Base-by-base conservation (phyloP, 2,113 vertebrate genomes). In the Narcine bancroftii region DNA sequence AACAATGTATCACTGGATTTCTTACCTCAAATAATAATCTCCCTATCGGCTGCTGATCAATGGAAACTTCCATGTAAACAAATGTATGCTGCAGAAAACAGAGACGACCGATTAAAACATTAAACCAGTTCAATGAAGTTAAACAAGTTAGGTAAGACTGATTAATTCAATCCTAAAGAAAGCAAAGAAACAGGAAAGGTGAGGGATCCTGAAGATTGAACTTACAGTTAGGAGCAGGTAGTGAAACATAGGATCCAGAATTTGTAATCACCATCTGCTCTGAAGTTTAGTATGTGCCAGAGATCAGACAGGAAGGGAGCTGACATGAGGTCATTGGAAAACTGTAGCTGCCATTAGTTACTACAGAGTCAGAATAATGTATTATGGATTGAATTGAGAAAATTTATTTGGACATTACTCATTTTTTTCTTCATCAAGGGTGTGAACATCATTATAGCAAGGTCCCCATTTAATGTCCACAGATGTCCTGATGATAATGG, bases 1-100 rank as follows among this genome's bases (percentile, higher is more conserved):
- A 63, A 45, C 39, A 69, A 66, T 36, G 6, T 66, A 29, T 65
- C 26, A 45, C 19, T 47, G 10, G 36, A 10, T 50, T 10, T 39
- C 93, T 93, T 94, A 99, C 97, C 96, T 99, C 96, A 95, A 99
- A 97, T 85, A 98, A 75, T 92, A 99, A 92, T 94, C 95, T 97
- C 92, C 97, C 97, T 0, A 93, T 65, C 47, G 94, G 94, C 92
- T 95, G 93, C 69, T 94, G 95, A 83, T 93, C 94, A 92, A 97
- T 95, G 92, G 95, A 93, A 93, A 98, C 93, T 47, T 98, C 97
- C 95, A 98, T 95, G 94, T 95, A 98, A 83, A 97, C 97, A 95
- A 98, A 96, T 33, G 89, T 93, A 92, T 96, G 96, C 96, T 97
- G 87, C 91, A 92, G 93, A 93, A 91, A 91, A 91, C 65, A 91